Conservation (phyloP, 2,113 vertebrate genomes). For the Malurus elegans region DNA sequence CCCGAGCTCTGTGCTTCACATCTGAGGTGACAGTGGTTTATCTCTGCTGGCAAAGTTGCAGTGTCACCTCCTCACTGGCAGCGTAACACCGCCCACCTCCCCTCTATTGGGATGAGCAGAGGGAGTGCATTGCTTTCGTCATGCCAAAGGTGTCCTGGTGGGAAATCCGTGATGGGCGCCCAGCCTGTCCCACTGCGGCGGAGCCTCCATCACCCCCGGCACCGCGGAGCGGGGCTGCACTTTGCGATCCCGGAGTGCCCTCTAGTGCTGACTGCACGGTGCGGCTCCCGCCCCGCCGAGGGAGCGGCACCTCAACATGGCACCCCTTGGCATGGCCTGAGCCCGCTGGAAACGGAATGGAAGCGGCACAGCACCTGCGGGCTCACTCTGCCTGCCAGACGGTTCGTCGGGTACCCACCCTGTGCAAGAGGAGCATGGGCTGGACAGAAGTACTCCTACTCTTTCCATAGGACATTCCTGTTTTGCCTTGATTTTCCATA, state of each 20-base stretch:
- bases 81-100: rapidly evolving
- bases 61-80: not conserved
- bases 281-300: not conserved
- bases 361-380: rapidly evolving
- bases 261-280: not conserved
- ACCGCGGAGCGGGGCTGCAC: rapidly evolving
- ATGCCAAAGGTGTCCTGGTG: rapidly evolving
- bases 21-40: not conserved
- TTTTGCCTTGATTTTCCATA: not conserved
- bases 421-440: not conserved
- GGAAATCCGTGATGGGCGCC: rapidly evolving
- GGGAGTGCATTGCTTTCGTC: rapidly evolving
- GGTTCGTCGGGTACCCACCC: rapidly evolving
- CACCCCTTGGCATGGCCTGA: not conserved
- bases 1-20: rapidly evolving
- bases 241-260: not conserved
- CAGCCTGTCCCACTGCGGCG: rapidly evolving
- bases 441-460: not conserved
- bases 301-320: not conserved
- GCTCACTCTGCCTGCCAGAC: rapidly evolving
- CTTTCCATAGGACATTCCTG: rapidly evolving
- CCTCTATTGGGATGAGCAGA: rapidly evolving
- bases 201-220: not conserved
- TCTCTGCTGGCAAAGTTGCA: not conserved
- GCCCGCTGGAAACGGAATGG: rapidly evolving